A percentile compares a stretch with the other conserved stretches of the same genome.
These are phyloP conservation scores for Listrodromus nycthemerus DNA, from an alignment of 2,888 invertebrate genomes.

Conservation along the genomic window DNA sequence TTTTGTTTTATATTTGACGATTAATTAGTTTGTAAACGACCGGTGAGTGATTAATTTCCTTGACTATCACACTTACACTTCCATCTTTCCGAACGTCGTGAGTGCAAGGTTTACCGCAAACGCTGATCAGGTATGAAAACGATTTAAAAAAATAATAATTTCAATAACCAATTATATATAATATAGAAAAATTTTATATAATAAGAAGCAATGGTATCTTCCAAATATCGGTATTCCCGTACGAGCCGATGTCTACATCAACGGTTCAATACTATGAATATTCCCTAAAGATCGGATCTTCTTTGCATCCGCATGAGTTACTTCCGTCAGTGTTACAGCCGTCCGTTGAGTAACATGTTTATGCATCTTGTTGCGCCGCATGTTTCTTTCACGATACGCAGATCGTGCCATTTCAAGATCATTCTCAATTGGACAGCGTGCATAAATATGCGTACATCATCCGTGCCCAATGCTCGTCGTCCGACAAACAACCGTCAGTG, in stretches of 20 bases:
- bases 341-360: conserved; percentile 16
- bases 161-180: neutral
- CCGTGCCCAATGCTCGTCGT: neutral
- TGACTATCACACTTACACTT: neutral
- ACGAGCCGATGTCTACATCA: neutral
- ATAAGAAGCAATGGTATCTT: no score
- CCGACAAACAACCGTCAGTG: neutral
- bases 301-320: neutral
- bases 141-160: neutral
- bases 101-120: no score
- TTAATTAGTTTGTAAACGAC: neutral
- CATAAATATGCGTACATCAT: neutral
- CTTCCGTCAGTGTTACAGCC: neutral
- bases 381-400: neutral
- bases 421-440: neutral
- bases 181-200: no score
- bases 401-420: neutral
- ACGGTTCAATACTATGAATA: neutral
- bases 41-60: neutral
- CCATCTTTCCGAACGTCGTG: no score
- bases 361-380: neutral
- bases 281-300: neutral
- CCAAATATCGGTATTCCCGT: no score
- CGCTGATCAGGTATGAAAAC: no score
- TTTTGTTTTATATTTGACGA: neutral